These are phyloP conservation scores for Gonocerus acuteangulatus DNA, from an alignment of 2,888 invertebrate species.

Conservation along the genomic window DNA sequence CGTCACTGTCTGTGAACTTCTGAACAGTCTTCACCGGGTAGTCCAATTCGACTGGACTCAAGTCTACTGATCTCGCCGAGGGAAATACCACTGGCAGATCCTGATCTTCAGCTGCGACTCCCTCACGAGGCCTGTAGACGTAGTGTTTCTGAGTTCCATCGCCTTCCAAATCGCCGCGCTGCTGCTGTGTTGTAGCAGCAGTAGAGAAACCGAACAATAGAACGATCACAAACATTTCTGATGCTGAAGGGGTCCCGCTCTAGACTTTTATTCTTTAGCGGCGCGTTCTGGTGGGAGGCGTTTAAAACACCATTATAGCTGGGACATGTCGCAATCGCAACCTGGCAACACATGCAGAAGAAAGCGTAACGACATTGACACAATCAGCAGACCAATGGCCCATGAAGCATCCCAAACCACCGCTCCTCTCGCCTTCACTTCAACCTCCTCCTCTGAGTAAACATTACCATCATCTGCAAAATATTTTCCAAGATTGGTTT, in stretches of 20 bases:
- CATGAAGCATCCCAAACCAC: constrained; percentile 29
- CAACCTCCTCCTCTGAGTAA: no score
- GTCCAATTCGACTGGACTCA: constrained; percentile 20
- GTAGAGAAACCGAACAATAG: constrained; percentile 11
- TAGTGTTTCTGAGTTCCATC: constrained; percentile 29
- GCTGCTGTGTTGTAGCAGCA: neutral
- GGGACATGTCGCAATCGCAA: constrained; percentile 7
- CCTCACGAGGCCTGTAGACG: constrained; percentile 1
- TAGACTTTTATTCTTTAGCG: constrained; percentile 12
- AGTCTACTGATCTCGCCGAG: neutral
- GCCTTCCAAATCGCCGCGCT: constrained; percentile 28
- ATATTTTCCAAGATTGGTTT: no score
- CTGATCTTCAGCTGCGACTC: constrained; percentile 1
- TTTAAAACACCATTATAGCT: constrained; percentile 15
- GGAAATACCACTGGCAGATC: neutral
- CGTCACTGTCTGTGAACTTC: constrained; percentile 31
- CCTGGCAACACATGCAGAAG: constrained; percentile 23
- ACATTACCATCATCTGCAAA: no score
- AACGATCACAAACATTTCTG: constrained; percentile 17
- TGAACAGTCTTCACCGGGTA: constrained; percentile 31
- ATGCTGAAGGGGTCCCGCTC: neutral
- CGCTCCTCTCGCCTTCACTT: neutral
- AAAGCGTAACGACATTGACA: constrained; percentile 30
- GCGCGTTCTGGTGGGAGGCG: constrained; percentile 15
- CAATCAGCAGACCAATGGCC: constrained; percentile 26